These are phyloP conservation scores for Eilema depressum DNA, from an alignment of 2,888 invertebrate species.

Conservation along the genomic window DNA sequence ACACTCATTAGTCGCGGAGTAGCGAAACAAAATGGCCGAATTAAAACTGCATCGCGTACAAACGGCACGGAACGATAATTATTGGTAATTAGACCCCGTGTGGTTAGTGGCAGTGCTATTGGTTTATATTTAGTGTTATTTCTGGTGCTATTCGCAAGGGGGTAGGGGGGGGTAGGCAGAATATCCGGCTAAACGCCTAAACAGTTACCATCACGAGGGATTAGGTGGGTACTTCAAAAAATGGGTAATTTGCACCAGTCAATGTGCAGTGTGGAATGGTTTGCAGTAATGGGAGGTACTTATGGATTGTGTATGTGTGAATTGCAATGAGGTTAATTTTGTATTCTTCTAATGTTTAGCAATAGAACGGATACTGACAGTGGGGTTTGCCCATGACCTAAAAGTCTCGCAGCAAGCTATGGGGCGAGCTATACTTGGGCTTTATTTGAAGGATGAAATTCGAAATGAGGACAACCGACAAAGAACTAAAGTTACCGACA, in stretches of 20 bases:
- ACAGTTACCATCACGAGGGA: conserved; percentile 1
- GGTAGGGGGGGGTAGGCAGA: conserved; percentile 28
- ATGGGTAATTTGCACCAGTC: not conserved
- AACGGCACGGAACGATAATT: conserved; percentile 72
- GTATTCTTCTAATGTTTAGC: too few species aligned
- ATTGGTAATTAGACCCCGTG: conserved; percentile 79
- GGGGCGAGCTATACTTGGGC: too few species aligned
- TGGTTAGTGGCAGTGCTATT: conserved; percentile 60
- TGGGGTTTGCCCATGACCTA: too few species aligned
- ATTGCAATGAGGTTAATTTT: not conserved
- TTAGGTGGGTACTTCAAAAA: not conserved
- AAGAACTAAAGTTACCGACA: too few species aligned
- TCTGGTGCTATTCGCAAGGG: conserved; percentile 49
- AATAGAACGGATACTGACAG: too few species aligned
- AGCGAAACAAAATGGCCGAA: conserved; percentile 74
- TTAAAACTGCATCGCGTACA: conserved; percentile 78
- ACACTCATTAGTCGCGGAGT: conserved; percentile 72
- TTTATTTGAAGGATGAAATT: too few species aligned
- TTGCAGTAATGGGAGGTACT: too few species aligned
- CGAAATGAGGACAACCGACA: too few species aligned
- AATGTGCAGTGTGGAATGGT: not conserved
- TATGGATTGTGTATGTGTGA: too few species aligned
- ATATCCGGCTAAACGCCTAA: conserved; percentile 26
- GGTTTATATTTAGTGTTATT: conserved; percentile 67
- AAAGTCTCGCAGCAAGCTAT: too few species aligned